Evolutionary conservation across 2,888 invertebrate species (phyloP), one percentile per base, ranked within the genome.

Genomic region (Oscheius sp.): DNA sequence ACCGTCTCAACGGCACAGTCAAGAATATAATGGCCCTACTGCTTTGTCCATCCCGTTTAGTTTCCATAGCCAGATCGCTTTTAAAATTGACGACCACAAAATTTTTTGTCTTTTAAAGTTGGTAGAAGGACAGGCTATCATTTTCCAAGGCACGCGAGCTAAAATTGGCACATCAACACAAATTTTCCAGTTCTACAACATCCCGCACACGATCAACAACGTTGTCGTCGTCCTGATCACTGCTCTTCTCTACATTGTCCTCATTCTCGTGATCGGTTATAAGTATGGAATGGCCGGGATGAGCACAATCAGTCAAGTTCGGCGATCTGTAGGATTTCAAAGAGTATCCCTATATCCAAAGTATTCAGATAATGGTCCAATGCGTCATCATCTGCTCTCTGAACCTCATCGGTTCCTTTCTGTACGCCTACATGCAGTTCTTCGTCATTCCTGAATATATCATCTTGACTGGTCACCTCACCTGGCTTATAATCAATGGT

Each of bases 201-300:
- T 33, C 21, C 55, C 68, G 13, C 68, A 68, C 37, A 68, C 68
- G 9, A n/a, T 55, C 29, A 68, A 68, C 53, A 68, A 68, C 35
- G n/a, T 68, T 9, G 7, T 33, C 9, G 55, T 68, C 1, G 68
- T 68, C 42, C 37, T 68, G 42, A 21, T 35, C 35, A 68, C 68
- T 11, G 53, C 53, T n/a, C 35, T 68, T n/a, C 68, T 68, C 21
- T 68, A 68, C n/a, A 58, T 60, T n/a, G 37, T 60, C 21, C 37
- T 60, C 10, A 35, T n/a, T 10, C n/a, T 60, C 35, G 33, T 60
- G 35, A 10, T 60, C 35, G 60, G 33, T 35, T 37, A 60, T 37
- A 60, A 60, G 21, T 60, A 60, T n/a, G 37, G 57, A 21, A 13
- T 57, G 2, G 57, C 32, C 32, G 57, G 57, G 29, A 57, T 57